Evolutionary conservation across 2,113 vertebrate genomes (phyloP).

Genomic region (Narcine bancroftii): DNA sequence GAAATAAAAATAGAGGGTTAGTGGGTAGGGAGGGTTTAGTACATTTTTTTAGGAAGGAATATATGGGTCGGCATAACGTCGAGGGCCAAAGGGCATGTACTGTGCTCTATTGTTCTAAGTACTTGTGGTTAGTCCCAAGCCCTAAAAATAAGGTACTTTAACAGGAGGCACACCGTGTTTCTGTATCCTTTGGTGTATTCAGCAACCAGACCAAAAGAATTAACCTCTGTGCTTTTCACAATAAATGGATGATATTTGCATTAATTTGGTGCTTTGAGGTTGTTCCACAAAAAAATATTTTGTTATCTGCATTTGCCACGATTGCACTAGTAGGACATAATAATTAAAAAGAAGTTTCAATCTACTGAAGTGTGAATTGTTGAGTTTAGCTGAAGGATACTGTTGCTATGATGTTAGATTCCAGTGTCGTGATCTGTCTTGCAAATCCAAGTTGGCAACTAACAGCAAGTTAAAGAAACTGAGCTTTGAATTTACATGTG

Average conservation of each 20-base stretch:
- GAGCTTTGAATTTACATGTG: not conserved
- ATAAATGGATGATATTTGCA: not conserved
- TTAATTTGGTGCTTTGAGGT: not conserved
- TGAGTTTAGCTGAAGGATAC: not conserved
- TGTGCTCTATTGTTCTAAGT: too few relatives aligned
- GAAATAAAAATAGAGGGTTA: too few relatives aligned
- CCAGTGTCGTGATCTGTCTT: not conserved
- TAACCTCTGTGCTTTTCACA: not conserved
- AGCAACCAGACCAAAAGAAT: not conserved
- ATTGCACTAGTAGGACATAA: not conserved
- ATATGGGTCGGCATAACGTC: too few relatives aligned
- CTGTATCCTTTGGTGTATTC: not conserved
- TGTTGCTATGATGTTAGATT: not conserved
- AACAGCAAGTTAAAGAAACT: not conserved
- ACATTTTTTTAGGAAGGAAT: too few relatives aligned
- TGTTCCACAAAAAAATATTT: not conserved
- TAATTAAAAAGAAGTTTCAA: not conserved
- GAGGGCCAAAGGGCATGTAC: too few relatives aligned
- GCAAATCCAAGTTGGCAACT: not conserved
- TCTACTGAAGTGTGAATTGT: not conserved
- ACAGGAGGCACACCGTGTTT: not conserved
- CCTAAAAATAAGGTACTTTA: not conserved
- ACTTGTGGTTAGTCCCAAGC: not conserved
- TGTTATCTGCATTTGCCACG: not conserved
- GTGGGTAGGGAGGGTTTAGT: too few relatives aligned